Percentiles rank a stretch among this genome's conserved stretches.
Conservation (phyloP, 2,113 vertebrate species). For the Caretta caretta region DNA sequence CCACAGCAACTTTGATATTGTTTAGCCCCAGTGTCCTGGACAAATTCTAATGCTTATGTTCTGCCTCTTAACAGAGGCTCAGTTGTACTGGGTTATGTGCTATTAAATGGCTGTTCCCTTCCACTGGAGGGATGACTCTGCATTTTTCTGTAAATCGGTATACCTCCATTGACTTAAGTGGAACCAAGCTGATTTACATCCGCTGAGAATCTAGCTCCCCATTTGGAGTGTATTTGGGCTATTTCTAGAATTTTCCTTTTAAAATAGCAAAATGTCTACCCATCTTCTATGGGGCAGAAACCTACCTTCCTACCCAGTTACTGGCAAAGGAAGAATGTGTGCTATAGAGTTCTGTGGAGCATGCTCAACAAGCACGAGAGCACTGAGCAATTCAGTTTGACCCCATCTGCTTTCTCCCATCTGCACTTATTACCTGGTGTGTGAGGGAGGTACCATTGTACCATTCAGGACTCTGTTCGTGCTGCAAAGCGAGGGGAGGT, state of each 20-base stretch:
- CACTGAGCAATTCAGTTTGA: not conserved
- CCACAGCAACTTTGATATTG: not conserved
- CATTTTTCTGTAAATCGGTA: not conserved
- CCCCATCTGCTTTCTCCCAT: not conserved
- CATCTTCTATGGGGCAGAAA: not conserved
- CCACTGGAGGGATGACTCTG: not conserved
- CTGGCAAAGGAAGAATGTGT: not conserved
- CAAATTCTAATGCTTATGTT: not conserved
- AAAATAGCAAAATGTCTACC: not conserved
- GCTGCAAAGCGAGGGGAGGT: not conserved
- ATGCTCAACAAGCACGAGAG: not conserved
- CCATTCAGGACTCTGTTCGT: not conserved
- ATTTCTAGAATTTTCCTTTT: not conserved
- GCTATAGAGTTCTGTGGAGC: not conserved
- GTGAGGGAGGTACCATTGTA: not conserved
- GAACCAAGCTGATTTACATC: fast-evolving
- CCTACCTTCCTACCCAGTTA: not conserved
- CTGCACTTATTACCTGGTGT: fast-evolving
- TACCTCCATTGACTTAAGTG: fast-evolving
- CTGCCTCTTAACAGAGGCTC: not conserved
- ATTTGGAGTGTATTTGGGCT: not conserved
- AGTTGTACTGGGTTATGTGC: not conserved
- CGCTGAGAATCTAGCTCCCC: fast-evolving
- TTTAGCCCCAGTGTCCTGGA: not conserved
- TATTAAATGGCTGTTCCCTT: not conserved